Evolutionary conservation across 2,113 vertebrate species (phyloP).

Genomic region (Amblyopsis rosae): DNA sequence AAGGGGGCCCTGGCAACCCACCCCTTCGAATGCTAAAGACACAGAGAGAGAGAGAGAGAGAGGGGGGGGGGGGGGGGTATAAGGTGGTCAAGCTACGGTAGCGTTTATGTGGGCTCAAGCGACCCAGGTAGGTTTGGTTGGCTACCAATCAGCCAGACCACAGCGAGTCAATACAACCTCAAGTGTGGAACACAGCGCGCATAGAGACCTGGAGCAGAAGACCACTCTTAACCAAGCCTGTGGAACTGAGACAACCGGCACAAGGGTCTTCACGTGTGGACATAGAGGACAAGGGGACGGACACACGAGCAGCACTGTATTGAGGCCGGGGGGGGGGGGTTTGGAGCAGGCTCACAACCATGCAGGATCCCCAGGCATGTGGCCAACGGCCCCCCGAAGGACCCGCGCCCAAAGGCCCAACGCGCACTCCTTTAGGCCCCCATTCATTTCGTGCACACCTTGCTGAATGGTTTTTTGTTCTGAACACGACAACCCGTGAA

Average conservation of each 20-base stretch:
- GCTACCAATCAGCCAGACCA: constrained; percentile 5
- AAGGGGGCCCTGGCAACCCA: constrained; percentile 67
- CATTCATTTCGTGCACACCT: constrained; percentile 31
- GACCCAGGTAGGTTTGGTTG: background rate
- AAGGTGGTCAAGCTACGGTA: constrained; percentile 36
- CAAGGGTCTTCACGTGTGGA: constrained; percentile 28
- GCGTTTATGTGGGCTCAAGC: constrained; percentile 38
- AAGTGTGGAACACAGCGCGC: too few relatives aligned
- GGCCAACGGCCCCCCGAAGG: too few relatives aligned
- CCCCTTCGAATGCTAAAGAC: constrained; percentile 74
- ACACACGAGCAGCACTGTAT: constrained; percentile 52
- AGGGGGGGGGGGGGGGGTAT: constrained; percentile 1
- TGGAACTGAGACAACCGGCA: constrained; percentile 76
- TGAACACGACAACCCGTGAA: constrained; percentile 64
- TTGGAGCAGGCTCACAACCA: constrained; percentile 44
- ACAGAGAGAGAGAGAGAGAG: constrained; percentile 34
- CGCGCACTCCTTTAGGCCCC: background rate
- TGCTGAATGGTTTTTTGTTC: constrained; percentile 52
- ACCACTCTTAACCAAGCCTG: constrained; percentile 5
- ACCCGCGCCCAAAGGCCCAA: too few relatives aligned
- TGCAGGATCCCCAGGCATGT: constrained; percentile 30
- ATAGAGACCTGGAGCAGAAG: too few relatives aligned
- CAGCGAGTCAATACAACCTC: constrained; percentile 12
- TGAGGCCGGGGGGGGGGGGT: constrained; percentile 5
- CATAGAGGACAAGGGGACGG: constrained; percentile 28